Evolutionary conservation across 2,797 vertebrate species (phyloP), one percentile per base, ranked within the genome.

Genomic region (Gadopsis bispinosus): DNA sequence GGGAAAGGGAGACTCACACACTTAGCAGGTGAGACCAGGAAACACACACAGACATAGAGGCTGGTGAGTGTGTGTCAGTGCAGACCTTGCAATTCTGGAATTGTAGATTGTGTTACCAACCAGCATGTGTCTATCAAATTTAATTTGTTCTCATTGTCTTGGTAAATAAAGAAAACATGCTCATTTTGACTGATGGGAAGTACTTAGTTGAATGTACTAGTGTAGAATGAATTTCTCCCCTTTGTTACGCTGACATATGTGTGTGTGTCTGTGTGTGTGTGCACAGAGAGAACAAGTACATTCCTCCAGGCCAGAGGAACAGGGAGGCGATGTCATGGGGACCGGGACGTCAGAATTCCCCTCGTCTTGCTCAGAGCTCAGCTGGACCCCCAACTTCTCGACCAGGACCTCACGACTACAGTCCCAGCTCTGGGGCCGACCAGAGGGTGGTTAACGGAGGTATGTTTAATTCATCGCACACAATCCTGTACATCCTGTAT

Each of bases 361-460:
- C 98, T 55, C 96, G 98, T 83, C 93, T 98, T 91, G 93, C 96
- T 89, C 97, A 97, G 87, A 94, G 96, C 84, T 96, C 96, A 80
- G 95, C 95, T 1, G 97, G 97, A 81, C 95, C 97, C 29, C 93
- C 96, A 0, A 78, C 96, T 67, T 93, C 97, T 60, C 97, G 98
- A 88, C 93, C 96, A 60, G 95, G 95, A 83, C 96, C 97, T 83
- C 98, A 99, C 31, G 98, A 99, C 93, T 99, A 97, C 94, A 98
- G 93, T 89, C 95, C 97, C 75, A 97, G 94, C 92, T 95, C 97
- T 62, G 96, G 96, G 90, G 88, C 95, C 16, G 98, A 99, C 94
- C 98, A 99, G 86, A 96, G 98, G 94, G 97, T 99, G 78, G 98
- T 99, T 80, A 99, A 99, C 39, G 98, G 98, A 98, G 98, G 98